phyloP scores from a whole-genome alignment of 2,888 invertebrate genomes.

The Troilus luridus region DNA sequence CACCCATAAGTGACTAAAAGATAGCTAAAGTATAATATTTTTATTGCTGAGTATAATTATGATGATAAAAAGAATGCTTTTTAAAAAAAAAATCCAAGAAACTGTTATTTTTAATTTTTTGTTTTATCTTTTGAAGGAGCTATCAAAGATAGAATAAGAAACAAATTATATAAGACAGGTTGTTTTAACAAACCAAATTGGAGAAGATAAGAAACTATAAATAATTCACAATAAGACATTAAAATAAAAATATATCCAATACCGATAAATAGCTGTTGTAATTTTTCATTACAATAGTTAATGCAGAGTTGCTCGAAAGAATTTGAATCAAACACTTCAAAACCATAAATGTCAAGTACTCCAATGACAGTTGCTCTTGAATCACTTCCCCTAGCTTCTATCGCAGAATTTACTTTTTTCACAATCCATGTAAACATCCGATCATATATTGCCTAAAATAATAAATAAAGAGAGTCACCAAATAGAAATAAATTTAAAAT shows the following conservation, averaged over 20 bases:
- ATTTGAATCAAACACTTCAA: constrained; percentile 97
- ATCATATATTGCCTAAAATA: constrained; percentile 87
- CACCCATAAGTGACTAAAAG: not conserved
- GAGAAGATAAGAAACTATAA: not conserved
- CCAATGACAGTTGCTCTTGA: constrained; percentile 82
- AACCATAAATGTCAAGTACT: constrained; percentile 98
- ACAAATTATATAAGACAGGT: not conserved
- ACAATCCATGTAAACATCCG: constrained; percentile 96
- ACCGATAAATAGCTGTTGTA: constrained; percentile 98
- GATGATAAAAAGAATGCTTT: no score
- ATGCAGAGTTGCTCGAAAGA: constrained; percentile 99
- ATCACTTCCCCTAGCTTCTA: constrained; percentile 76
- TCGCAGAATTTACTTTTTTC: constrained; percentile 90
- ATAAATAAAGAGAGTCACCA: constrained; percentile 47
- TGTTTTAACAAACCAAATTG: not conserved
- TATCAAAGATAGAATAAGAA: not conserved
- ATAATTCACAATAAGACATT: not conserved
- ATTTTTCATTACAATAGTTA: constrained; percentile 98
- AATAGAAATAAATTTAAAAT: not conserved
- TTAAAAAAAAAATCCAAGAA: no score
- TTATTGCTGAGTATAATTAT: not conserved
- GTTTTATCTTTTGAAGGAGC: not conserved
- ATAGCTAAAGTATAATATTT: not conserved
- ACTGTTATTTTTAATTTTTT: no score
- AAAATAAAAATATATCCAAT: constrained; percentile 63